Evolutionary conservation across 2,113 vertebrate genomes (phyloP), one percentile per base, ranked within the genome.

Genomic region (Parotia lawesii): DNA sequence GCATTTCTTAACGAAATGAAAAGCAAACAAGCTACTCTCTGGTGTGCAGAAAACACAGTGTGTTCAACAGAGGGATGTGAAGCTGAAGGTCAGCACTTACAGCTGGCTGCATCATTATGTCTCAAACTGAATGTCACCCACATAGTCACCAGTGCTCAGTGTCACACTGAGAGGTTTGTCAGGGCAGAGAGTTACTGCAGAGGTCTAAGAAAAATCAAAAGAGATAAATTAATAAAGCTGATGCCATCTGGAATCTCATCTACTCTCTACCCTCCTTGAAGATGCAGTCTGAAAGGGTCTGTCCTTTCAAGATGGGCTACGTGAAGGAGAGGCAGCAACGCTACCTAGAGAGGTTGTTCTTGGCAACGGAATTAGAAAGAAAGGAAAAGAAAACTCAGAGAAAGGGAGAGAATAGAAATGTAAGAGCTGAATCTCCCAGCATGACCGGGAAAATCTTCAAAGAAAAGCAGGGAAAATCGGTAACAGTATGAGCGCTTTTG

Each of bases 201-300:
- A 90, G 33, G 13, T 65, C 66, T 88, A 90, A 93, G 72, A 85
- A 96, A 94, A 96, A 67, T 67, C 31, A 84, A 51, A 79, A 77
- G 42, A 85, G 40, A 73, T 27, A 42, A 72, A 31, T 44, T 42
- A 94, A 86, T 76, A 61, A 83, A 90, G 35, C 24, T 65, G 73
- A 54, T 35, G 72, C 29, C 33, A 50, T 22, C 73, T 93, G 62
- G 25, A 84, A 70, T 83, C 58, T 61, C 75, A n/a, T 62, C 33
- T 72, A 17, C 7, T 56, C 71, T 78, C 85, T 47, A 70, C 35
- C 21, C n/a, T 18, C 15, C 67, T 73, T 4, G 2, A 70, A 81
- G 73, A 40, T 37, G 61, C 19, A 78, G 21, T 27, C 42, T 79
- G 66, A 82, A 91, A 82, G 14, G 4, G 14, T 71, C 65, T 56